Evolutionary conservation across 2,797 vertebrate species (phyloP).

Genomic region (Coranthus polyacanthus): DNA sequence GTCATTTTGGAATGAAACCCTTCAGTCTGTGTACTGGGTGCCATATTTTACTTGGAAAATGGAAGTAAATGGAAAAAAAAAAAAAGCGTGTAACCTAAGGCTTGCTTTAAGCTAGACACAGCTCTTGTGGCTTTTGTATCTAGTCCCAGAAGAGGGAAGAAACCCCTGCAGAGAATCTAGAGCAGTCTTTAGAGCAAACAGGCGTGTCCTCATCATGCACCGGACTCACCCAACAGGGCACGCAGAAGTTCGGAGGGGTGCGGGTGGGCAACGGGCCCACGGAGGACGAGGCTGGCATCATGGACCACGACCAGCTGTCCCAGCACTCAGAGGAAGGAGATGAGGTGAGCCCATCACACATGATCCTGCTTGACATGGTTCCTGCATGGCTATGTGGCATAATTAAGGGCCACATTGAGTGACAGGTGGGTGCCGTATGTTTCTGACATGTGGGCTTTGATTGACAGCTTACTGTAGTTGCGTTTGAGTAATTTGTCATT

Average conservation of each 20-base stretch:
- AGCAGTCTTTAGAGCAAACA: slow-evolving; percentile 89
- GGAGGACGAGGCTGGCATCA: slow-evolving; percentile 99
- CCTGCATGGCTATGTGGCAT: too few relatives aligned
- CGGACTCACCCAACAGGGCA: slow-evolving; percentile 95
- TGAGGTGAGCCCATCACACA: slow-evolving; percentile 96
- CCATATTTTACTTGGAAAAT: slow-evolving; percentile 18
- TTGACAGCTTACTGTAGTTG: too few relatives aligned
- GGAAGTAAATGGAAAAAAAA: slow-evolving; percentile 32
- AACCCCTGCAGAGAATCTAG: slow-evolving; percentile 89
- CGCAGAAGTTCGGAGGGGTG: slow-evolving; percentile 98
- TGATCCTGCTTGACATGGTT: too few relatives aligned
- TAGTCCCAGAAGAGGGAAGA: slow-evolving; percentile 90
- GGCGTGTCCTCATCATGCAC: slow-evolving; percentile 89
- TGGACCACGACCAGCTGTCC: slow-evolving; percentile 98
- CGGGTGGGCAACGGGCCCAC: slow-evolving; percentile 98
- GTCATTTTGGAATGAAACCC: slow-evolving; percentile 3
- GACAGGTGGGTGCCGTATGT: too few relatives aligned
- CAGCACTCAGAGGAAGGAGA: slow-evolving; percentile 98
- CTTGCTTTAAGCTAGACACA: slow-evolving; percentile 87
- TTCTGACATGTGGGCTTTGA: too few relatives aligned
- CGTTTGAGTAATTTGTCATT: too few relatives aligned
- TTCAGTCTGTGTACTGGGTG: slow-evolving; percentile 38
- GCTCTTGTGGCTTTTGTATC: slow-evolving; percentile 90
- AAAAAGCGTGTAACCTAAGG: slow-evolving; percentile 66
- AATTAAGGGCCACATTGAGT: too few relatives aligned